phyloP scores from a whole-genome alignment of 2,797 vertebrate genomes.

The Aeoliscus strigatus region DNA sequence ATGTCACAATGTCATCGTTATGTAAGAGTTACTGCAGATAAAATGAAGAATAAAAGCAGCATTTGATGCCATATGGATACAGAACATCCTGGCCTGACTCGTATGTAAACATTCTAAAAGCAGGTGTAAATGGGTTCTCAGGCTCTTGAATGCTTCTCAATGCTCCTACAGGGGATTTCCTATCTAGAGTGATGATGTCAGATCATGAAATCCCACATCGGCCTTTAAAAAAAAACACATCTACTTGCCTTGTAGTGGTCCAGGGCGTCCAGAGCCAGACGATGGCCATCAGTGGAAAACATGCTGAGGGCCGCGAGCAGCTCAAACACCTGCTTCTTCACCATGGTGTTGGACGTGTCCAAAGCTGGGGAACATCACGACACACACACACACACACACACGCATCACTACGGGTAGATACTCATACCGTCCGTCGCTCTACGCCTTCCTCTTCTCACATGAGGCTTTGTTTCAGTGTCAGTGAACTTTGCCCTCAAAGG shows the following conservation, averaged over 20 bases:
- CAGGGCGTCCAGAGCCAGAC: slow-evolving; percentile 87
- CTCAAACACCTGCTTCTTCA: slow-evolving; percentile 98
- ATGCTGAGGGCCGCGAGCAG: slow-evolving; percentile 93
- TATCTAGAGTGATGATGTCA: slow-evolving; percentile 4
- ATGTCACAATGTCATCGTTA: too few relatives aligned
- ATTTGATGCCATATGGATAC: too few relatives aligned
- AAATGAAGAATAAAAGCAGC: too few relatives aligned
- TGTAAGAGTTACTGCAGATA: too few relatives aligned
- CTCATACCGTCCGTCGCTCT: neutral
- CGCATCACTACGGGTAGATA: neutral
- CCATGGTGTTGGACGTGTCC: slow-evolving; percentile 96
- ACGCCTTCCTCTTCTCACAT: neutral
- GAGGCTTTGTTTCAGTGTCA: slow-evolving; percentile 15
- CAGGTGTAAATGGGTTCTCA: neutral
- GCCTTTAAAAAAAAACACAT: neutral
- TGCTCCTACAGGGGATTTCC: slow-evolving; percentile 14
- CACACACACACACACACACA: too few relatives aligned
- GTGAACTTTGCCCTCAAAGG: slow-evolving; percentile 55
- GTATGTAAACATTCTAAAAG: too few relatives aligned
- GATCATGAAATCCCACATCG: slow-evolving; percentile 1
- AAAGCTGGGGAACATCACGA: slow-evolving; percentile 74
- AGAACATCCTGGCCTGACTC: too few relatives aligned
- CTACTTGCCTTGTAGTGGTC: slow-evolving; percentile 93
- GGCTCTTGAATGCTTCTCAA: neutral
- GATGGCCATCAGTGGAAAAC: slow-evolving; percentile 87